These are phyloP conservation scores for Tetramorium alpestre DNA, from an alignment of 1,140 invertebrate genomes.

Conservation along the genomic window DNA sequence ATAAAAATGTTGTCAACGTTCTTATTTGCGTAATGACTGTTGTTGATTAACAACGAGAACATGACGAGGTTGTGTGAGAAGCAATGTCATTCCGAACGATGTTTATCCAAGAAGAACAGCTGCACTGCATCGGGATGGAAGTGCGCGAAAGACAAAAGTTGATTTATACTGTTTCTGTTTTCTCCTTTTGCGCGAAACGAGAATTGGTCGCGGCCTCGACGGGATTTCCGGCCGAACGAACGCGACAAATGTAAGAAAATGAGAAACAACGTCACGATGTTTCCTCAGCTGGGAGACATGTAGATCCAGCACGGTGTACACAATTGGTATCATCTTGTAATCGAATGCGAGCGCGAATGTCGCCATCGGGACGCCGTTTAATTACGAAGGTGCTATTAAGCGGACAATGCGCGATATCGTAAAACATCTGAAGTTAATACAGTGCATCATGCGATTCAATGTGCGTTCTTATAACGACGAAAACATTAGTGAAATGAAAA, in stretches of 20 bases:
- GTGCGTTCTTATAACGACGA: not conserved
- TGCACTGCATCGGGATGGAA: not conserved
- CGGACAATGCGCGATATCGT: conserved; percentile 43
- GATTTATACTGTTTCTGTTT: conserved; percentile 6
- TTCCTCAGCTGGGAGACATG: conserved; percentile 66
- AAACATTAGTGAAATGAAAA: not conserved
- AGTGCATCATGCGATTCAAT: not conserved
- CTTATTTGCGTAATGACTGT: not conserved
- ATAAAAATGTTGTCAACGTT: not conserved
- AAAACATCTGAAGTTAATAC: conserved; percentile 40
- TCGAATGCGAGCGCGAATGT: conserved; percentile 42
- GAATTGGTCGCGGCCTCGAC: not conserved
- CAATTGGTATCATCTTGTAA: conserved; percentile 64
- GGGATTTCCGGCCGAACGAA: conserved; percentile 17
- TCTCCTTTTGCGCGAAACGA: not conserved
- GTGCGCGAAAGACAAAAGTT: conserved; percentile 16
- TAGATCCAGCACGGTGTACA: conserved; percentile 56
- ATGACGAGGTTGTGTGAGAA: not conserved
- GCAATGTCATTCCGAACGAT: not conserved
- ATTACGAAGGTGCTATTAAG: conserved; percentile 68
- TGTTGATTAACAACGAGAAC: not conserved
- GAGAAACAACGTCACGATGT: conserved; percentile 43
- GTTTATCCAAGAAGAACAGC: not conserved
- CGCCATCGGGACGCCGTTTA: conserved; percentile 30
- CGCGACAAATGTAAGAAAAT: not conserved